Conservation (phyloP, 2,797 vertebrate species). For the Poecilia wingei region DNA sequence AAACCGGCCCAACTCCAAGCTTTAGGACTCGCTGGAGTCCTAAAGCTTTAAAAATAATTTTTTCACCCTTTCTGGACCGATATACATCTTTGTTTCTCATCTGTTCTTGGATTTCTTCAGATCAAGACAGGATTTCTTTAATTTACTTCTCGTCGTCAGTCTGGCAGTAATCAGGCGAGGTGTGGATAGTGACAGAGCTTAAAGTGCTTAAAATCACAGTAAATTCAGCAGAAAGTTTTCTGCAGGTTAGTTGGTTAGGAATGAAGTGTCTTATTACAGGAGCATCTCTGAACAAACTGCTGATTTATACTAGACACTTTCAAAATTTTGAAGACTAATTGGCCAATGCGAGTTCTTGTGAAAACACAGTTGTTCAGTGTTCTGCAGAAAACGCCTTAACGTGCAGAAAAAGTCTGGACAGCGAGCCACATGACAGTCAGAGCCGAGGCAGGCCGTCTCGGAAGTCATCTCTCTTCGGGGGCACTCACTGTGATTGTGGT, state of each 20-base stretch:
- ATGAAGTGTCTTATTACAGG: neutral
- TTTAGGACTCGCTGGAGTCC: neutral
- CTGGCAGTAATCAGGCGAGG: neutral
- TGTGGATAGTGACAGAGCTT: neutral
- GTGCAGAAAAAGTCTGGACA: constrained; percentile 47
- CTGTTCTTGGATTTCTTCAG: neutral
- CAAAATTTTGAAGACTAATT: constrained; percentile 19
- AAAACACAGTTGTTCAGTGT: constrained; percentile 15
- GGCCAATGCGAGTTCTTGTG: constrained; percentile 16
- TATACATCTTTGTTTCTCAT: neutral
- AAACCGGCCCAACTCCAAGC: too few species aligned
- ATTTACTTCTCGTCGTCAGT: neutral
- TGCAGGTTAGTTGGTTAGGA: neutral
- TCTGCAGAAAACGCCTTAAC: constrained; percentile 48
- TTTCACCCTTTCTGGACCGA: neutral
- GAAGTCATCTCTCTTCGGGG: constrained; percentile 77
- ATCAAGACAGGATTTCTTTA: neutral
- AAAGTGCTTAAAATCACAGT: neutral
- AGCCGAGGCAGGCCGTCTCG: constrained; percentile 64
- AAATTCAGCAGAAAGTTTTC: neutral
- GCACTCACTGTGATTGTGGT: constrained; percentile 83
- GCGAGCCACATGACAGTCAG: constrained; percentile 49
- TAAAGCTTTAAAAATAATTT: neutral
- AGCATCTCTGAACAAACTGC: neutral
- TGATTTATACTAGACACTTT: neutral